Conservation (phyloP, 2,888 invertebrate genomes). For the Laspeyria flexula region DNA sequence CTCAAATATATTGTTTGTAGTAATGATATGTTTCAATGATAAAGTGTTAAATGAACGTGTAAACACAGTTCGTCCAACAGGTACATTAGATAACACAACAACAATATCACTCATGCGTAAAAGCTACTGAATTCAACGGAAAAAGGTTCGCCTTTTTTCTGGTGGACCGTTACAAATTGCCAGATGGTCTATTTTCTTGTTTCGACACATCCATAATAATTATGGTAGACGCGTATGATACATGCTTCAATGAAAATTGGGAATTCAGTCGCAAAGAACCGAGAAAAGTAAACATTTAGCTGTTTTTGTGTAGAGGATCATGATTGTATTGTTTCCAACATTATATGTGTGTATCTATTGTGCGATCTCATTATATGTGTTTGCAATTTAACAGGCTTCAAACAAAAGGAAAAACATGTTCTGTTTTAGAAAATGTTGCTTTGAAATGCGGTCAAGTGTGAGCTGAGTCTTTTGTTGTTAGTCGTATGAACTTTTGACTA, state of each 20-base stretch:
- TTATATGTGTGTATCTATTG: conserved; percentile 22
- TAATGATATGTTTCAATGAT: background rate
- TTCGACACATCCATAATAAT: conserved; percentile 70
- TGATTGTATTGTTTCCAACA: conserved; percentile 22
- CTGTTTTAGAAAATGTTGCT: conserved; percentile 1
- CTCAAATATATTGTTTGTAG: background rate
- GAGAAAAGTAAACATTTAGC: conserved; percentile 41
- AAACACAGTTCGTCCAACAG: conserved; percentile 49
- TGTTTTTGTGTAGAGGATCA: conserved; percentile 26
- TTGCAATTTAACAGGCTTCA: conserved; percentile 30
- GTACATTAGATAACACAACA: conserved; percentile 52
- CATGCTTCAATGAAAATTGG: conserved; percentile 62
- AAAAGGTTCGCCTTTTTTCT: conserved; percentile 71
- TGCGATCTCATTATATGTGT: conserved; percentile 28
- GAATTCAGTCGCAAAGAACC: conserved; percentile 53
- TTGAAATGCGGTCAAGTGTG: background rate
- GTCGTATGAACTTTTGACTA: background rate
- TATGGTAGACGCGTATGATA: conserved; percentile 70
- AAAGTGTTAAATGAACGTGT: conserved; percentile 34
- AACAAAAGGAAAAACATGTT: conserved; percentile 9
- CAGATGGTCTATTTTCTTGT: conserved; percentile 80
- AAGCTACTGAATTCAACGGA: conserved; percentile 80
- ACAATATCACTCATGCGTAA: conserved; percentile 62
- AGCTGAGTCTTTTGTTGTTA: background rate
- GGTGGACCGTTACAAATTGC: conserved; percentile 75